Percentiles rank a stretch among this genome's conserved stretches.
Evolutionary conservation across 2,113 vertebrate genomes (phyloP).

Genomic region (Numida meleagris): DNA sequence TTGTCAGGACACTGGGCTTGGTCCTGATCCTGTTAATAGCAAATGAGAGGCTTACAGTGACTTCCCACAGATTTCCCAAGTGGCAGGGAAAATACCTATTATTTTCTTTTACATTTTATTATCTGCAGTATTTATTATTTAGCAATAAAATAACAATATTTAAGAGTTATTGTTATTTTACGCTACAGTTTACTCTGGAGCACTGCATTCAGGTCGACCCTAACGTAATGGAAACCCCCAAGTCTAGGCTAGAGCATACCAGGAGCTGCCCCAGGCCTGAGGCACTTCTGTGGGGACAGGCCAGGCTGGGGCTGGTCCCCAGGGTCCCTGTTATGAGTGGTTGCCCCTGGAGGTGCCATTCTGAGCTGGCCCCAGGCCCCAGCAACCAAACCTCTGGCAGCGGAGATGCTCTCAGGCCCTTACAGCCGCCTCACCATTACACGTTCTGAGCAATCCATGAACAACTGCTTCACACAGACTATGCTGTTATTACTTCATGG

Average conservation of each 20-base stretch:
- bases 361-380: not conserved
- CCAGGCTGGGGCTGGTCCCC: not conserved
- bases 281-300: not conserved
- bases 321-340: rapidly evolving
- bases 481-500: not conserved
- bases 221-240: not conserved
- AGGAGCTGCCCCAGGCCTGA: not conserved
- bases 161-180: not conserved
- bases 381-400: not conserved
- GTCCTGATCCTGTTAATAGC: not conserved
- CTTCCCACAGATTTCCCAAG: not conserved
- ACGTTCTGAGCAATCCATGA: not conserved
- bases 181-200: not conserved
- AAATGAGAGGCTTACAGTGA: not conserved
- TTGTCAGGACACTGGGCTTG: not conserved
- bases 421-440: not conserved
- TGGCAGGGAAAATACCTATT: not conserved
- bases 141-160: not conserved
- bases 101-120: not conserved
- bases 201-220: not conserved
- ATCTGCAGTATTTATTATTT: not conserved
- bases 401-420: not conserved
- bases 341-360: not conserved
- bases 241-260: not conserved
- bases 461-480: not conserved